Evolutionary conservation across 1,140 invertebrate genomes (phyloP).

Genomic region (Magallana angulata): DNA sequence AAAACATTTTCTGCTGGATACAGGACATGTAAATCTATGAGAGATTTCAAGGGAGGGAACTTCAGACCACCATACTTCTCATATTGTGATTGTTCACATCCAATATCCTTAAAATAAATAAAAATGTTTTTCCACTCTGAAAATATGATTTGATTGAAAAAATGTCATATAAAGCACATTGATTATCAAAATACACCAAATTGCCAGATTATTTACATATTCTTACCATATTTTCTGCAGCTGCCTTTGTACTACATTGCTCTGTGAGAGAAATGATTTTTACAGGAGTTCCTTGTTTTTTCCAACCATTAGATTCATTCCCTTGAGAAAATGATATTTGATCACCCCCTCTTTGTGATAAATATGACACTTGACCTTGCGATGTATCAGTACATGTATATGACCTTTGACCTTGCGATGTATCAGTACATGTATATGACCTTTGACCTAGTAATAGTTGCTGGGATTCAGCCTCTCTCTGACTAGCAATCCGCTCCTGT

Average conservation of each 20-base stretch:
- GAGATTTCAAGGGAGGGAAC: not conserved
- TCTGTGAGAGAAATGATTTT: not conserved
- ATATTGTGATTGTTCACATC: not conserved
- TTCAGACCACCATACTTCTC: conserved; percentile 13
- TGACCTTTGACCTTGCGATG: no score
- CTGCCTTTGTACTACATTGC: no score
- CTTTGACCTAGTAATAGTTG: not conserved
- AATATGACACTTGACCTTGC: no score
- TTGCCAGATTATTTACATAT: no score
- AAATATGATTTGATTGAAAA: no score
- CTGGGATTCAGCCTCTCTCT: conserved; percentile 17
- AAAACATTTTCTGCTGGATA: not conserved
- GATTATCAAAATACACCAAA: no score
- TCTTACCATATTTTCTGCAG: no score
- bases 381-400: no score
- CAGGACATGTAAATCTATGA: conserved; percentile 6
- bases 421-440: not conserved
- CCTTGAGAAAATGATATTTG: not conserved
- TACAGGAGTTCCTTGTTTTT: not conserved
- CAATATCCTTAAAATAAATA: not conserved
- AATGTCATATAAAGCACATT: no score
- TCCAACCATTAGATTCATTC: not conserved
- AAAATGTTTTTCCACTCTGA: no score
- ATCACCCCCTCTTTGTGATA: not conserved
- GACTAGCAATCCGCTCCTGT: conserved; percentile 5